Evolutionary conservation across 2,113 vertebrate species (phyloP), one percentile per base, ranked within the genome.

Genomic region (Drymodes brunneopygia): DNA sequence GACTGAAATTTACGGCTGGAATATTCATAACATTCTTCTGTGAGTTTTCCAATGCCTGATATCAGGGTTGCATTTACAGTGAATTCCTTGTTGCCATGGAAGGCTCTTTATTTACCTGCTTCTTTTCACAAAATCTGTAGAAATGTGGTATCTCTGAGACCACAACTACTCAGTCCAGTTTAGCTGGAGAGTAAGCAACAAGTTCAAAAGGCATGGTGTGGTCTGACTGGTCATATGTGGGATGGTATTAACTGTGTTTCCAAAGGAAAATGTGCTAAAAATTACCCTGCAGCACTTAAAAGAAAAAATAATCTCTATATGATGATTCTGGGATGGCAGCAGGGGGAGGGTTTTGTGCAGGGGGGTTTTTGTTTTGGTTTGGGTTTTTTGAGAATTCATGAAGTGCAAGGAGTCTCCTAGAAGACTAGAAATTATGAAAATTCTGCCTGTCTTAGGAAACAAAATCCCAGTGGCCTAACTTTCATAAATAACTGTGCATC

Each of bases 41-140:
- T 33, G 65, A 91, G 65, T 85, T 90, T 91, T 91, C 84, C 81
- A 87, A 1, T 84, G 31, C 15, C 56, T 84, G 84, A 19, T 81
- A 81, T 31, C 66, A 62, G 18, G 35, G 47, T 81, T 91, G 91
- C 47, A 62, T 78, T 94, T 88, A 78, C 69, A 86, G 14, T 40
- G 70, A 84, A 71, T 75, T 94, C 65, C 81, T 91, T 85, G 65
- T 91, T 94, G 92, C 65, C 36, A 64, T 67, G 57, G 84, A 85
- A 53, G 40, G 36, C 44, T 65, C 69, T 73, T 35, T 92, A 58
- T 74, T 84, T 94, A 89, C 84, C 73, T 92, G 77, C 29, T 85
- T n/a, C 23, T 94, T 86, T 92, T 86, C 73, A 86, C 64, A 86
- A 62, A 73, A 84, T 36, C 47, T 67, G 15, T 28, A 89, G 56